These are phyloP conservation scores for Ceuthmochares aereus DNA, from an alignment of 2,113 vertebrate genomes.

Conservation along the genomic window DNA sequence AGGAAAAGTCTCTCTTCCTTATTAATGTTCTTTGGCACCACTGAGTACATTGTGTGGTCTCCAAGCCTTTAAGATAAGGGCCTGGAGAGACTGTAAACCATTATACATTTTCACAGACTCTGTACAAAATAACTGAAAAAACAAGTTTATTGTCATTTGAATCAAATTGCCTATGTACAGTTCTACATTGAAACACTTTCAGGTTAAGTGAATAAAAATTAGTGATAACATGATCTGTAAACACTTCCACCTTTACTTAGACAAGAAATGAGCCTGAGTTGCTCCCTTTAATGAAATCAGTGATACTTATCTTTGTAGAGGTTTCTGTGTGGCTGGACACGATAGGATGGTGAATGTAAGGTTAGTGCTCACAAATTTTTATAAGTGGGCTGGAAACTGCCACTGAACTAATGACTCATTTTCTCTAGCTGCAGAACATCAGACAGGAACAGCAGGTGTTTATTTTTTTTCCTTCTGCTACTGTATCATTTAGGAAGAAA, in stretches of 20 bases:
- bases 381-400: slow-evolving; percentile 49
- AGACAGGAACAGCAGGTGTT: slow-evolving; percentile 65
- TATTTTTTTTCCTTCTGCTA: slow-evolving; percentile 21
- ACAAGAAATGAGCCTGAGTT: neutral
- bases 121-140: neutral
- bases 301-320: neutral
- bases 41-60: neutral
- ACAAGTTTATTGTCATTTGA: neutral
- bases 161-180: neutral
- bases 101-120: neutral
- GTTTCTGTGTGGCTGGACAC: neutral
- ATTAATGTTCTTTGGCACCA: neutral
- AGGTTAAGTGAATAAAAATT: neutral
- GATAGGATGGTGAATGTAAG: neutral
- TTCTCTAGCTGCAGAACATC: slow-evolving; percentile 37
- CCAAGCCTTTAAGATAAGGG: neutral
- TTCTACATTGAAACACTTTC: neutral
- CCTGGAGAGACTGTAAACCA: neutral
- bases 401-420: slow-evolving; percentile 65
- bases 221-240: neutral
- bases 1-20: neutral
- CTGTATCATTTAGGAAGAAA: slow-evolving; percentile 29
- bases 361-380: slow-evolving; percentile 3
- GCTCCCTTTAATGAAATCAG: neutral
- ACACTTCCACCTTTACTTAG: neutral